A percentile compares a stretch with the other conserved stretches of the same genome.
phyloP scores from a whole-genome alignment of 2,113 vertebrate species.

The Nothobranchius furzeri region DNA sequence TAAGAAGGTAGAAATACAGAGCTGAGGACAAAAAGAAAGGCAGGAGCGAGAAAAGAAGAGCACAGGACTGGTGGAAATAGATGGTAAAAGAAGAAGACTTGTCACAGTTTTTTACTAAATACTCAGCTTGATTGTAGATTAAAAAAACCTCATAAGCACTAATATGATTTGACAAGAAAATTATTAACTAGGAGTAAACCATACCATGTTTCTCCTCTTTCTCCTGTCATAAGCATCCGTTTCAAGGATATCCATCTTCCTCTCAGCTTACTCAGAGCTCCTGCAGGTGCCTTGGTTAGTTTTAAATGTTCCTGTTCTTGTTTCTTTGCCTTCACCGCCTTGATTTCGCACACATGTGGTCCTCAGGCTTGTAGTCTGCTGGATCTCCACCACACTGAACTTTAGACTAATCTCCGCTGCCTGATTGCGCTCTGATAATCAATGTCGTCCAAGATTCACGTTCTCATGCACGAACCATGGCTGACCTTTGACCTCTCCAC shows the following conservation, averaged over 20 bases:
- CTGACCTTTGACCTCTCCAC: slow-evolving; percentile 64
- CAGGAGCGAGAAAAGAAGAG: slow-evolving; percentile 76
- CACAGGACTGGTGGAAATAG: slow-evolving; percentile 59
- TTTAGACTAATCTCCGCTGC: slow-evolving; percentile 65
- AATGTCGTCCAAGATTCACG: slow-evolving; percentile 47
- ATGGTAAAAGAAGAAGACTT: slow-evolving; percentile 16
- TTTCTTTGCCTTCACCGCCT: neutral
- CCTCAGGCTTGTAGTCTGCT: slow-evolving; percentile 23
- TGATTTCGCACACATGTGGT: slow-evolving; percentile 8
- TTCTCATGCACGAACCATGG: slow-evolving; percentile 28
- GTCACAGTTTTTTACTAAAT: neutral
- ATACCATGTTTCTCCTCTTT: slow-evolving; percentile 76
- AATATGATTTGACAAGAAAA: neutral
- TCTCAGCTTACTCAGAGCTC: slow-evolving; percentile 7
- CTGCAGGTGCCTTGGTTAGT: slow-evolving; percentile 7
- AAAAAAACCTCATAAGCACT: too few relatives aligned
- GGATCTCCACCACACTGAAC: slow-evolving; percentile 54
- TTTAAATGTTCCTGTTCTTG: neutral
- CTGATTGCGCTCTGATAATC: slow-evolving; percentile 61
- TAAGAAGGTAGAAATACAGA: slow-evolving; percentile 77
- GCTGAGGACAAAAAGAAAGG: slow-evolving; percentile 73
- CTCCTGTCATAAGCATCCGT: slow-evolving; percentile 75
- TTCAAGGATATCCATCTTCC: slow-evolving; percentile 82
- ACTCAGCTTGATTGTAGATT: neutral
- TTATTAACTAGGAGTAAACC: neutral